Evolutionary conservation across 2,888 invertebrate genomes (phyloP).

Genomic region (Nephrocerus scutellatus): DNA sequence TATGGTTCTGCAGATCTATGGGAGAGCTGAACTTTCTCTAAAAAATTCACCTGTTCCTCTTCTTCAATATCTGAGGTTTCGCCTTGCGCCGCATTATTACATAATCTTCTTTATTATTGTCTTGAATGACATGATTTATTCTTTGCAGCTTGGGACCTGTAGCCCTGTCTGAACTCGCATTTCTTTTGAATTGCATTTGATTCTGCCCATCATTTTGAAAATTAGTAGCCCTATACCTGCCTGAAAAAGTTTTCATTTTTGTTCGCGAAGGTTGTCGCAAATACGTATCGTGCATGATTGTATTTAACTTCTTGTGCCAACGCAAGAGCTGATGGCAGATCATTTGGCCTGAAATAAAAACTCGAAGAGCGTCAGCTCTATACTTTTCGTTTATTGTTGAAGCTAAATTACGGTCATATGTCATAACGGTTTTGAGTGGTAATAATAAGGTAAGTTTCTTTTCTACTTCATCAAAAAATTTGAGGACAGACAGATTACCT

Average conservation of each 20-base stretch:
- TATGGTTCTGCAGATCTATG: conserved; percentile 14
- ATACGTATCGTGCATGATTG: conserved; percentile 16
- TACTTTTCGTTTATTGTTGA: conserved; percentile 17
- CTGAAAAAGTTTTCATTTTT: too few species aligned
- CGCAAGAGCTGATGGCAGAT: conserved; percentile 14
- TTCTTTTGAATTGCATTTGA: too few species aligned
- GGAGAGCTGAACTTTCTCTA: conserved; percentile 15
- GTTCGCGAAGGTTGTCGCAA: conserved; percentile 14
- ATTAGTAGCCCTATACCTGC: conserved; percentile 3
- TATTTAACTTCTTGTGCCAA: conserved; percentile 16
- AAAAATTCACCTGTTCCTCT: conserved; percentile 15
- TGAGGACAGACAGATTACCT: background rate
- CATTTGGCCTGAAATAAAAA: conserved; percentile 15
- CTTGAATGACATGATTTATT: conserved; percentile 15
- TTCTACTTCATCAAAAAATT: conserved; percentile 12
- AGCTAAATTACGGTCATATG: conserved; percentile 11
- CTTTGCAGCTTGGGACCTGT: conserved; percentile 15
- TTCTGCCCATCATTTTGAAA: conserved; percentile 4
- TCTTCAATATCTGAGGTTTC: conserved; percentile 7
- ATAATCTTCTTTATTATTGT: conserved; percentile 4
- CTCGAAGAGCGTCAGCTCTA: conserved; percentile 15
- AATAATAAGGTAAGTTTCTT: conserved; percentile 14
- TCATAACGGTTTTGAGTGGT: conserved; percentile 15
- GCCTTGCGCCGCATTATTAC: conserved; percentile 1
- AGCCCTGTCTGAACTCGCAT: too few species aligned